Evolutionary conservation across 2,797 vertebrate species (phyloP), one percentile per base, ranked within the genome.

Genomic region (Malacoctenus gilli): DNA sequence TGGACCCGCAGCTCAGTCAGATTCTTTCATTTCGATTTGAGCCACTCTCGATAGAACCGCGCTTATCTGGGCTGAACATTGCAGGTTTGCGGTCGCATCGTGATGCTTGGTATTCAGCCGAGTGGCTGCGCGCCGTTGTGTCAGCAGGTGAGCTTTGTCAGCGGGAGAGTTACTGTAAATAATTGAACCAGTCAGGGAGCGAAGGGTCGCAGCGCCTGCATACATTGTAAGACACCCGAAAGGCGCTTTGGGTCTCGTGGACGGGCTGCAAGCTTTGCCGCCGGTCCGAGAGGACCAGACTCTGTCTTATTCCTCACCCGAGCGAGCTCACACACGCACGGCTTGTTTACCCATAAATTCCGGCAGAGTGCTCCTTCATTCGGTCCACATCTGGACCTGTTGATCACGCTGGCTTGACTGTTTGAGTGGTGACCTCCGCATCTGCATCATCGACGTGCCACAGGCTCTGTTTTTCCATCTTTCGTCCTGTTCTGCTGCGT

Each of bases 171-270:
- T 54, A 59, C 69, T 68, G 54, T 87, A 82, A 85, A 87, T 89
- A 83, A 87, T 88, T 85, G 59, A 87, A 75, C 64, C 43, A 39
- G 68, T 64, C 68, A 2, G 39, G 55, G 58, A 81, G 69, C 61
- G 48, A 71, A 63, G 51, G 75, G 88, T 87, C 84, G 85, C 68
- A 85, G 86, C 62, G 79, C 64, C 62, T 69, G 66, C 63, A 71
- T 79, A 58, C 41, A 66, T 51, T 67, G 59, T 49, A 54, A 57
- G 39, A 78, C 41, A 78, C 41, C 71, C 14, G 70, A 48, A 44
- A 54, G 62, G 32, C 39, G 18, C 59, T 62, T 38, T 34, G 15
- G 42, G 42, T 30, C 39, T 16, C 44, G 36, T 13, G 13, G 48
- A 34, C 21, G 38, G 39, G 14, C 32, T 74, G 37, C 47, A 55